Conservation (phyloP, 2,113 vertebrate species). For the Rana temporaria region DNA sequence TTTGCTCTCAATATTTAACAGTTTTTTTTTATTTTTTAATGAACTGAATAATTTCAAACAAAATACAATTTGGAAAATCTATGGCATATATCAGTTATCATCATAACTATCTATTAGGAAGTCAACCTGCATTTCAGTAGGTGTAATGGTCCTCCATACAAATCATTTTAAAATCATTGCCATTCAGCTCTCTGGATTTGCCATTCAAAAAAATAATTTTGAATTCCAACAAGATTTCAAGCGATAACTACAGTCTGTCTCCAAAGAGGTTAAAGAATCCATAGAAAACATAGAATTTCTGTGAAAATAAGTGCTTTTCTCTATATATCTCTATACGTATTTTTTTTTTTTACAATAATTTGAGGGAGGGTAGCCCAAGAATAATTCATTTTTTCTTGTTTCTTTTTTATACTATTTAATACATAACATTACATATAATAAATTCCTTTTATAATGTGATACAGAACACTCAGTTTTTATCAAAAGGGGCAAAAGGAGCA, state of each 20-base stretch:
- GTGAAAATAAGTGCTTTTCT: slow-evolving; percentile 74
- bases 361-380: slow-evolving; percentile 65
- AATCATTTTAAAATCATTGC: neutral
- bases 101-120: no score
- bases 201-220: neutral
- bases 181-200: neutral
- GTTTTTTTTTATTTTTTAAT: no score
- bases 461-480: slow-evolving; percentile 75
- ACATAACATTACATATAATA: slow-evolving; percentile 80
- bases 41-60: no score
- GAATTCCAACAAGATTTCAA: slow-evolving; percentile 2
- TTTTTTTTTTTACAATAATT: slow-evolving; percentile 64
- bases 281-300: slow-evolving; percentile 73
- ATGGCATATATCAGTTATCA: no score
- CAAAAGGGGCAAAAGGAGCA: slow-evolving; percentile 83
- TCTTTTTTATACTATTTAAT: slow-evolving; percentile 71
- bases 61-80: no score
- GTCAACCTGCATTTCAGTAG: neutral
- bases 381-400: slow-evolving; percentile 64
- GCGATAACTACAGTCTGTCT: slow-evolving; percentile 68
- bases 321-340: slow-evolving; percentile 53
- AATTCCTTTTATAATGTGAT: slow-evolving; percentile 78
- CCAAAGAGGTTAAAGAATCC: slow-evolving; percentile 68
- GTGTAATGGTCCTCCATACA: no score
- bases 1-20: no score